phyloP scores from a whole-genome alignment of 2,113 vertebrate genomes.

The Phylloscopus whistleri region DNA sequence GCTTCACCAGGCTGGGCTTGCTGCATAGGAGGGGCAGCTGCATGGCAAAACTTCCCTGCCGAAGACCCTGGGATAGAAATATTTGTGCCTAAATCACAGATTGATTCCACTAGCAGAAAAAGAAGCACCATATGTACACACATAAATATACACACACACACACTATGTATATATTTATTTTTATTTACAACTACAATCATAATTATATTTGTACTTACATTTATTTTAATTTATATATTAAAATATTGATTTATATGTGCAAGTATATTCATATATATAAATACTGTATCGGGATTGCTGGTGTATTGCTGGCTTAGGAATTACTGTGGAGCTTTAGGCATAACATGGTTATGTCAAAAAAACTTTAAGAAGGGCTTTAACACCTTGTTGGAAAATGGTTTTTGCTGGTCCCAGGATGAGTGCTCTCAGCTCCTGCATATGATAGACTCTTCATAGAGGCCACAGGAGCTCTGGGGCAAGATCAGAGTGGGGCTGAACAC shows the following conservation, averaged over 20 bases:
- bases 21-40: neutral
- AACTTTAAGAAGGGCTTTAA: neutral
- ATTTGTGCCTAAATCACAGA: neutral
- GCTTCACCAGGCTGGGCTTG: neutral
- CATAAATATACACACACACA: fast-evolving
- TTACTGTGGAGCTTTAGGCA: neutral
- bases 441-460: neutral
- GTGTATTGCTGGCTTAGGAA: neutral
- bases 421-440: neutral
- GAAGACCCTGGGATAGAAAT: neutral
- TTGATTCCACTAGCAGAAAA: neutral
- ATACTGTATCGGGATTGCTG: neutral
- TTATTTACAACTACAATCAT: neutral
- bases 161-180: neutral
- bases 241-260: neutral
- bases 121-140: fast-evolving
- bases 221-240: neutral
- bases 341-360: neutral
- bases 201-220: neutral
- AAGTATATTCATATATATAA: neutral
- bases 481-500: fast-evolving
- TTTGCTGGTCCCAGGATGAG: neutral
- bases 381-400: fast-evolving
- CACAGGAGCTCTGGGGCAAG: neutral
- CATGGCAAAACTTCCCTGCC: neutral